Evolutionary conservation across 2,113 vertebrate species (phyloP), one percentile per base, ranked within the genome.

Genomic region (Ceratotherium simum): DNA sequence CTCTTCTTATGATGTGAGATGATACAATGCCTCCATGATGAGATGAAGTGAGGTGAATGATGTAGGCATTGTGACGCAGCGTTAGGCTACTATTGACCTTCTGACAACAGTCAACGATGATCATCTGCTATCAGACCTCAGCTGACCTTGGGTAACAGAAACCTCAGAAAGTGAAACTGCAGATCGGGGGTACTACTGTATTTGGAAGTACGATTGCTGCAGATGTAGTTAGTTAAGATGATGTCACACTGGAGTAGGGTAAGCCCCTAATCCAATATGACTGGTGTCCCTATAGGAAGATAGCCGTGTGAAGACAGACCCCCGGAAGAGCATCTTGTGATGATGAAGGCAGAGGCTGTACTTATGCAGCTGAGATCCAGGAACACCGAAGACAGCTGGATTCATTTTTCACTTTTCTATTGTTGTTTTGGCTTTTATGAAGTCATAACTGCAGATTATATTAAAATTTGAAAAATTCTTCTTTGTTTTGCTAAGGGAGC

Each of bases 391-490:
- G 39, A 29, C 5, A 4, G 9, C n/a, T 46, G 17, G 18, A 29
- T 91, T 81, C 2, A 1, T 12, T 56, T 92, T 96, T 84, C 33
- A 70, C 9, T 72, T 94, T 75, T n/a, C 10, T 58, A 62, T 42
- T 36, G 14, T 56, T 86, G 16, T 90, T 76, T 42, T 58, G 6
- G 25, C 27, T 94, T 95, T 93, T 54, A 84, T 85, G 12, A 89
- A 62, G 29, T 48, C 48, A 42, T 58, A 67, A 56, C 20, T 73
- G 82, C 27, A 51, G 54, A 48, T 96, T 73, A 33, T 39, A 81
- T 36, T 73, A 78, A 69, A 96, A 54, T 23, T 67, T 90, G 64
- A 90, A 88, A 92, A 72, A 9, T 6, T 3, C n/a, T 31, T 13
- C 10, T 73, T 46, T 39, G 18, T 80, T 82, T 90, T 67, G 12